Evolutionary conservation across 1,140 invertebrate genomes (phyloP).

Genomic region (Lepidurus packardi): DNA sequence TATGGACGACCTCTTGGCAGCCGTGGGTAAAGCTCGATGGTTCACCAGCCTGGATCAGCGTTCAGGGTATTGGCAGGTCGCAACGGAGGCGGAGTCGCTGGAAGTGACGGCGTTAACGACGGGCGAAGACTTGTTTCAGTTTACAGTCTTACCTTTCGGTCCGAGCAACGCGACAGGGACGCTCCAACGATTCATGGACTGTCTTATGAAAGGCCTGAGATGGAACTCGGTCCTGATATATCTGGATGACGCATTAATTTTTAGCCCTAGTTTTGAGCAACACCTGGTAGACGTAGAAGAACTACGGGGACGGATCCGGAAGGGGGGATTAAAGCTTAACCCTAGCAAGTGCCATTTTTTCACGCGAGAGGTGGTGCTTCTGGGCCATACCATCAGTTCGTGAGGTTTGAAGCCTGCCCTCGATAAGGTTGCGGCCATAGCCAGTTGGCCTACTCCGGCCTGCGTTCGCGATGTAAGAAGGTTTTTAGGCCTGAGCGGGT

Average conservation of each 20-base stretch:
- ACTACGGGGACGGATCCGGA: background rate
- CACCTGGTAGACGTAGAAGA: conserved; percentile 15
- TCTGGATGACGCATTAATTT: background rate
- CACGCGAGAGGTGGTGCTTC: background rate
- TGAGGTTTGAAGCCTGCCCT: background rate
- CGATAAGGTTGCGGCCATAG: conserved; percentile 41
- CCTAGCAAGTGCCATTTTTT: background rate
- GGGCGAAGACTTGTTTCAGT: conserved; percentile 38
- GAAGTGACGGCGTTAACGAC: conserved; percentile 50
- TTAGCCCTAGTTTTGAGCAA: conserved; percentile 20
- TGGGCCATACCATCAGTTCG: background rate
- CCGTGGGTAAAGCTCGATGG: conserved; percentile 39
- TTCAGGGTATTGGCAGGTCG: conserved; percentile 48
- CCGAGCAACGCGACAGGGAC: conserved; percentile 35
- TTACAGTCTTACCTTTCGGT: conserved; percentile 38
- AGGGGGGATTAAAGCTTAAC: background rate
- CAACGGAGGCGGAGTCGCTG: conserved; percentile 40
- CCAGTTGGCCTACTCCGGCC: background rate
- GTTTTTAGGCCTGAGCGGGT: conserved; percentile 47
- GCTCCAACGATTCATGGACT: conserved; percentile 37
- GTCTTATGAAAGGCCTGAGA: conserved; percentile 35
- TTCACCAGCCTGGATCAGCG: conserved; percentile 45
- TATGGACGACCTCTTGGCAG: conserved; percentile 45
- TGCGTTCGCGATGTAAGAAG: conserved; percentile 34
- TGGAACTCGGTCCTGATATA: conserved; percentile 26